phyloP scores from a whole-genome alignment of 2,888 invertebrate genomes.

The Acholoe squamosa region DNA sequence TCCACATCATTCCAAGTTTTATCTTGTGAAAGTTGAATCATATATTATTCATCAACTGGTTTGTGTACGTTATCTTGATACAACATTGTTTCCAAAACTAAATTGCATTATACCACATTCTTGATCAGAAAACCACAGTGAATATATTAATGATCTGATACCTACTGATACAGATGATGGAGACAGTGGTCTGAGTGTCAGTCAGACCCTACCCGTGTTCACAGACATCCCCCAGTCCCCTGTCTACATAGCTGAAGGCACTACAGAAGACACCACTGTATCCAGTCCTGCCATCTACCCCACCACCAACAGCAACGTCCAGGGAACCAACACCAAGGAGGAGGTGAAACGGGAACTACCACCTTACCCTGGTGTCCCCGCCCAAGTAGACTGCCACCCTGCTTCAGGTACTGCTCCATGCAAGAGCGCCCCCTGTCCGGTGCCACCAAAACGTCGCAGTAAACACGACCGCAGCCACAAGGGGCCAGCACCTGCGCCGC shows the following conservation, averaged over 20 bases:
- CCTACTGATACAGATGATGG: conserved; percentile 74
- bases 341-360: not conserved
- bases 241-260: not conserved
- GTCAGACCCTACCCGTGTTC: conserved; percentile 72
- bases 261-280: not conserved
- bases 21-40: too few relatives aligned
- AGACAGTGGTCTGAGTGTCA: conserved; percentile 76
- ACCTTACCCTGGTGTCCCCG: not conserved
- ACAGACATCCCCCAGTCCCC: conserved; percentile 27
- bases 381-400: not conserved
- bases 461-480: conserved; percentile 8
- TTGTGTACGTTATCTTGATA: too few relatives aligned
- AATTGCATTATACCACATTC: too few relatives aligned
- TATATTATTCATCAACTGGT: too few relatives aligned
- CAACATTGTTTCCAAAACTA: too few relatives aligned
- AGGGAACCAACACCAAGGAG: too few relatives aligned
- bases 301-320: not conserved
- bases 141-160: not conserved
- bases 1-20: too few relatives aligned
- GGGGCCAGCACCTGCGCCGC: not conserved
- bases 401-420: not conserved
- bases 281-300: not conserved
- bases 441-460: conserved; percentile 35
- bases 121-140: too few relatives aligned
- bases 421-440: conserved; percentile 31